These are phyloP conservation scores for Agapornis roseicollis DNA, from an alignment of 2,113 vertebrate genomes.

Conservation along the genomic window DNA sequence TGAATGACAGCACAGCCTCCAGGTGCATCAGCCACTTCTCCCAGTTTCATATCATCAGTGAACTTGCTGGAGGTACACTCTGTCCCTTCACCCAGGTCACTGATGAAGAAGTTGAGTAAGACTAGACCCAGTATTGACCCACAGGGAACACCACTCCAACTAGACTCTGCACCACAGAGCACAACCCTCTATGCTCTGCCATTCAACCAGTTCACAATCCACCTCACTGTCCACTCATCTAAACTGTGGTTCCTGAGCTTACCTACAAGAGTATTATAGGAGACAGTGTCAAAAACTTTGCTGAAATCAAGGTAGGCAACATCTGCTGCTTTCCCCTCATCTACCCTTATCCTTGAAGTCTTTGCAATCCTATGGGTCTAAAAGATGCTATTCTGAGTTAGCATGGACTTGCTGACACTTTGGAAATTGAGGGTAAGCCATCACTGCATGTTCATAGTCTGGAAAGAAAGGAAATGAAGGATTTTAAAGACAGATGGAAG, in stretches of 20 bases:
- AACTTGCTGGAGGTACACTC: background rate
- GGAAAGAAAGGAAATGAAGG: background rate
- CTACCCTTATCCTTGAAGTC: background rate
- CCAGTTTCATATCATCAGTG: background rate
- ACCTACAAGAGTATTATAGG: background rate
- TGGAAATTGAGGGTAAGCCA: background rate
- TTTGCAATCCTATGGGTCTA: background rate
- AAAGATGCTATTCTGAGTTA: background rate
- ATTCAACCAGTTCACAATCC: background rate
- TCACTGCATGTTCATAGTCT: background rate
- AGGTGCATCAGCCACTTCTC: background rate
- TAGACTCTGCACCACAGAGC: background rate
- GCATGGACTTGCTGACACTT: background rate
- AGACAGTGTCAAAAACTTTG: background rate
- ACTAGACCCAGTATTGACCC: background rate
- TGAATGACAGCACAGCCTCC: background rate
- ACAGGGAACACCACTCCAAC: background rate
- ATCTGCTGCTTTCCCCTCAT: background rate
- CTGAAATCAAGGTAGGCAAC: background rate
- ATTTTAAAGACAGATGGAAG: background rate
- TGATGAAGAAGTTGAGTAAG: background rate
- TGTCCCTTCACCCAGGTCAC: background rate
- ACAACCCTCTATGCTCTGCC: background rate
- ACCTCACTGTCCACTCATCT: background rate
- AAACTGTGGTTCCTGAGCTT: background rate